A percentile compares a stretch with the other conserved stretches of the same genome.
These are phyloP conservation scores for Liparis tanakae DNA, from an alignment of 2,797 vertebrate species.

Conservation along the genomic window DNA sequence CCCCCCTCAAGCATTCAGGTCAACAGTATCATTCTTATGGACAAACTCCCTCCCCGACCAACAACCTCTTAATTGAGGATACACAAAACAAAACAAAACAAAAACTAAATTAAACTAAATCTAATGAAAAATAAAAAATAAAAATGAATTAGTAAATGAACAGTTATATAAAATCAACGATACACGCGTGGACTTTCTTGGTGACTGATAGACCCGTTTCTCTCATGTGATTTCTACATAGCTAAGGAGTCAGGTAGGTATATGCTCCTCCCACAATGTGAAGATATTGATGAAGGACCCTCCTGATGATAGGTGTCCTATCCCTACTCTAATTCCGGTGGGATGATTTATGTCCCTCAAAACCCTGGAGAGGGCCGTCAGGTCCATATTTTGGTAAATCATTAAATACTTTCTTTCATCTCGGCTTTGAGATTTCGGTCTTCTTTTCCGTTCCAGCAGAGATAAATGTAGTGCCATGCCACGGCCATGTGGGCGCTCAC, in stretches of 20 bases:
- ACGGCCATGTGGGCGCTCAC: slow-evolving; percentile 70
- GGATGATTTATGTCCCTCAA: not conserved
- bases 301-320: not conserved
- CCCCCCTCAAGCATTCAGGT: too few species aligned
- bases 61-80: too few species aligned
- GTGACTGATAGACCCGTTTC: not conserved
- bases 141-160: too few species aligned
- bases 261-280: not conserved
- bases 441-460: not conserved
- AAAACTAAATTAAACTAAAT: too few species aligned
- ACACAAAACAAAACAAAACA: too few species aligned
- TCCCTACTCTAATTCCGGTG: not conserved
- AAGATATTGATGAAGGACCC: not conserved
- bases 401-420: not conserved
- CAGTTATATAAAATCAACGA: too few species aligned
- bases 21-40: too few species aligned
- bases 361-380: not conserved
- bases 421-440: not conserved
- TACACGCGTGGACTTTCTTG: not conserved
- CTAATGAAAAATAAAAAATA: too few species aligned
- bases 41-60: too few species aligned
- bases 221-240: not conserved
- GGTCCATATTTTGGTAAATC: not conserved
- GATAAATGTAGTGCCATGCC: not conserved
- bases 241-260: not conserved